Base-by-base conservation (phyloP, 2,888 invertebrate genomes). In the Drepana falcataria region DNA sequence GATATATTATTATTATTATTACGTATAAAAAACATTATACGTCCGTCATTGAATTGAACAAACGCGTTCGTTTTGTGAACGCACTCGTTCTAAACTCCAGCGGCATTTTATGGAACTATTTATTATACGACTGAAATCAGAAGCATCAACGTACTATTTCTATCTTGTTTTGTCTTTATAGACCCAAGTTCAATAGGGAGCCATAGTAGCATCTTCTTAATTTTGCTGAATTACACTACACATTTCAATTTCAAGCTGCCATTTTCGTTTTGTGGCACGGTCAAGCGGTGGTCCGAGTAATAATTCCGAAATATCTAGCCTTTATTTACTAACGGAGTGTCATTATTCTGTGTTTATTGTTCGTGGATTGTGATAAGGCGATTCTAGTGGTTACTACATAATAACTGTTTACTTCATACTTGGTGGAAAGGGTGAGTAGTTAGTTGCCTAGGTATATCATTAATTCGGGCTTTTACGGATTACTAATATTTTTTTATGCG, bases 211-310 rank as follows among this genome's bases (percentile, higher is more conserved):
- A 35, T 59, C 60, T 58, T 59, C 55, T 55, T 54, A 53, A 63
- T 60, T 68, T 66, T n/a, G 63, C 61, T 59, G 62, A 60, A 48
- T 61, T 66, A 60, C 66, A 68, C 57, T 62, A 58, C 69, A 73
- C 69, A 77, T 77, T 77, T 74, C 71, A 77, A 44, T 71, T 79
- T 77, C 77, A 79, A 85, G 90, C 90, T 91, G 90, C 90, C 90
- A 91, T 91, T 90, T 91, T 91, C 90, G 87, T 89, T 91, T 89
- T 90, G 87, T 88, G 88, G 83, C 87, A 91, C 85, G 82, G 83
- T 77, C 79, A 82, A 67, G 85, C 84, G 86, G 90, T 79, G 77
- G 84, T 80, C 71, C 73, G 71, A 77, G 77, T 79, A 75, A 78
- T 77, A 75, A 74, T 77, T 81, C 63, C 69, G 61, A 78, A 78